phyloP scores from a whole-genome alignment of 2,888 invertebrate genomes.

The Pyrochroa serraticornis region DNA sequence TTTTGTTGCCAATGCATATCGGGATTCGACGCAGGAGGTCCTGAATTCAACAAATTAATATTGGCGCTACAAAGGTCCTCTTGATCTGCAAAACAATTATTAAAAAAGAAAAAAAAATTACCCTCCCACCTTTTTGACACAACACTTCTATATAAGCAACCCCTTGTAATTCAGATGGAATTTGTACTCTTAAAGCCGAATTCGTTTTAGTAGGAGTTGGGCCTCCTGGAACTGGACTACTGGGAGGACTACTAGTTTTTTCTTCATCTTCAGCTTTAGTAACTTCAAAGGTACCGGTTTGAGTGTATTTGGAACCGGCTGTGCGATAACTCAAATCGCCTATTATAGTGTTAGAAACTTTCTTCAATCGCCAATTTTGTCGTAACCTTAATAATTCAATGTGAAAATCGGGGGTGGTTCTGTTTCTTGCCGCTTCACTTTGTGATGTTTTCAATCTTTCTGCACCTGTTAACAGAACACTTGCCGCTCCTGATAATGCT shows the following conservation, averaged over 20 bases:
- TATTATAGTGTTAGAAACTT: conserved; percentile 92
- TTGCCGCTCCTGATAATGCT: conserved; percentile 80
- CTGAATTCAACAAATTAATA: conserved; percentile 77
- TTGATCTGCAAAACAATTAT: conserved; percentile 69
- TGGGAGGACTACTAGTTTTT: conserved; percentile 58
- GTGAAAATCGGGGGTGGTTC: conserved; percentile 88
- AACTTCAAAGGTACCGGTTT: conserved; percentile 94
- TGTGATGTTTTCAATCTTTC: conserved; percentile 83
- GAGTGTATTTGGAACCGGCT: conserved; percentile 92
- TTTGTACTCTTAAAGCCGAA: conserved; percentile 87
- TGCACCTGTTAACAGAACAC: conserved; percentile 82
- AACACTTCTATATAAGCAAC: conserved; percentile 95
- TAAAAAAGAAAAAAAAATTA: background rate
- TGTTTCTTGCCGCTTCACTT: conserved; percentile 78
- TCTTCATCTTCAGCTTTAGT: conserved; percentile 88
- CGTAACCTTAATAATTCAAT: conserved; percentile 85
- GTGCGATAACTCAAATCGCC: conserved; percentile 96
- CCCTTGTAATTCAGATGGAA: conserved; percentile 93
- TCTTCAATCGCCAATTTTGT: conserved; percentile 96
- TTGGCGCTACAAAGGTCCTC: conserved; percentile 87
- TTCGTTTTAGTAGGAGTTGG: conserved; percentile 63
- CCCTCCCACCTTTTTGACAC: conserved; percentile 81
- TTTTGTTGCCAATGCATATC: conserved; percentile 94
- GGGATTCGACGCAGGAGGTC: conserved; percentile 72
- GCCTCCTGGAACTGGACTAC: conserved; percentile 52